phyloP scores from a whole-genome alignment of 2,113 vertebrate species.

The Erythrocebus patas region DNA sequence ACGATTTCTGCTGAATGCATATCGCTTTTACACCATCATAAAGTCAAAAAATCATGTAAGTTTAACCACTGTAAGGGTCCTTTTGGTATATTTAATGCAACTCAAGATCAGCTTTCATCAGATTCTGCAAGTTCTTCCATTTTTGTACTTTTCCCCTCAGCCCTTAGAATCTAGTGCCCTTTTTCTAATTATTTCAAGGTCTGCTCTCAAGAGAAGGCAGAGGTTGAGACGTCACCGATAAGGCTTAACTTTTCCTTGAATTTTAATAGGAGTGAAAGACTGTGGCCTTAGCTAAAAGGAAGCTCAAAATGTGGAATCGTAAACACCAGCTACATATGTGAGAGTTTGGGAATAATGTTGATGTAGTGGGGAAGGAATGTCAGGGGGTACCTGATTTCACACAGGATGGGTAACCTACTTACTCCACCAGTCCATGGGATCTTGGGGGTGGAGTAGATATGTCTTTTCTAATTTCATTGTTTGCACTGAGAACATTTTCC shows the following conservation, averaged over 20 bases:
- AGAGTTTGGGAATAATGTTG: not conserved
- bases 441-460: not conserved
- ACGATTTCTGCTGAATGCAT: not conserved
- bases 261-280: not conserved
- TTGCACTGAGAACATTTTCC: not conserved
- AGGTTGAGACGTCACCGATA: not conserved
- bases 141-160: not conserved
- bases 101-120: not conserved
- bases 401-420: not conserved
- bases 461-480: not conserved
- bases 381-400: not conserved
- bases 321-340: not conserved
- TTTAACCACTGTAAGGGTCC: not conserved
- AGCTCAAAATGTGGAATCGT: not conserved
- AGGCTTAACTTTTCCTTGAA: not conserved
- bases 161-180: not conserved
- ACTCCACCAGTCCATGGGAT: not conserved
- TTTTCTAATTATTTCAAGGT: not conserved
- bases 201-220: not conserved
- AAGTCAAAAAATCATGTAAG: not conserved
- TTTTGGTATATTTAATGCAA: not conserved
- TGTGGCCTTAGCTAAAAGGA: not conserved
- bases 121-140: not conserved
- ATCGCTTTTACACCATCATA: not conserved
- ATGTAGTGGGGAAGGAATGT: not conserved